Percentiles rank a stretch among this genome's conserved stretches.
These are phyloP conservation scores for Mizuhopecten yessoensis DNA, from an alignment of 1,140 invertebrate genomes.

Conservation along the genomic window DNA sequence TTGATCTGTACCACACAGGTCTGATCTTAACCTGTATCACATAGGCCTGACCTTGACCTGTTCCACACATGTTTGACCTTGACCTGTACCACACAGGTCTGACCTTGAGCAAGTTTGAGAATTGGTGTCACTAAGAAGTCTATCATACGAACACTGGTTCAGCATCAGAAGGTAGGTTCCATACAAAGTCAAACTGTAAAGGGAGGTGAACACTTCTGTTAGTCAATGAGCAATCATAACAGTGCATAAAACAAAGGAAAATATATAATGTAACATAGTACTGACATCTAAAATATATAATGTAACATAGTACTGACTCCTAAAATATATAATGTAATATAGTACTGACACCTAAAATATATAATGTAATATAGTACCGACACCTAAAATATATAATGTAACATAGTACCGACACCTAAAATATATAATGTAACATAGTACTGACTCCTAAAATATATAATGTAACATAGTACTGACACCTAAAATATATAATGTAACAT, in stretches of 20 bases:
- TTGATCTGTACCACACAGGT: not conserved
- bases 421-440: too few relatives aligned
- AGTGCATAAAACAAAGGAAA: not conserved
- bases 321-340: too few relatives aligned
- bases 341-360: too few relatives aligned
- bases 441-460: too few relatives aligned
- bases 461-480: too few relatives aligned
- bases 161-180: constrained; percentile 70
- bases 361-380: too few relatives aligned
- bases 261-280: not conserved
- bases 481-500: too few relatives aligned
- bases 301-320: too few relatives aligned
- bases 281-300: not conserved
- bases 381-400: too few relatives aligned
- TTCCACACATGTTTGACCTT: not conserved
- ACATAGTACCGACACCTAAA: too few relatives aligned
- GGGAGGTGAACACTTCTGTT: not conserved
- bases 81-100: not conserved
- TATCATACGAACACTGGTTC: constrained; percentile 70
- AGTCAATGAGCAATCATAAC: not conserved
- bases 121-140: not conserved
- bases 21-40: not conserved
- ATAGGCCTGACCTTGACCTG: not conserved
- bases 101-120: not conserved
- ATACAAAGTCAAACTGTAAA: constrained; percentile 66